These are phyloP conservation scores for Sepiola atlantica DNA, from an alignment of 2,888 invertebrate species.

Conservation along the genomic window DNA sequence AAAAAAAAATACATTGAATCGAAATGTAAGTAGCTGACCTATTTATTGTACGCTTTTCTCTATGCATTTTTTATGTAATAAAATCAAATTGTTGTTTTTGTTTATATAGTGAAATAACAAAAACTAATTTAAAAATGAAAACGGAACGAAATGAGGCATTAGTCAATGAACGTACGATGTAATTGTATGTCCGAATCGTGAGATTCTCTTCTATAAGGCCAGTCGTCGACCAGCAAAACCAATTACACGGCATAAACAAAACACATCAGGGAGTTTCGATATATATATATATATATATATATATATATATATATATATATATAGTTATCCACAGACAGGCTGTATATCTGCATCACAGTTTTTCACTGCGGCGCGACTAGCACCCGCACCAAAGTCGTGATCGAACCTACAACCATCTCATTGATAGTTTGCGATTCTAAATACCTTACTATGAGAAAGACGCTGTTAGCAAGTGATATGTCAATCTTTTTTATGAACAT, in stretches of 20 bases:
- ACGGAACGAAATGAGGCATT: not conserved
- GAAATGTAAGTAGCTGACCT: not conserved
- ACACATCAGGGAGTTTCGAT: not conserved
- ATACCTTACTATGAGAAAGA: no score
- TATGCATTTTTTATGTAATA: no score
- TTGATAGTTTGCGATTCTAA: no score
- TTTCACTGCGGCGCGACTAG: no score
- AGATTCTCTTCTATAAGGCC: not conserved
- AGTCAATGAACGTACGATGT: not conserved
- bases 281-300: not conserved
- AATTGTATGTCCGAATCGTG: not conserved
- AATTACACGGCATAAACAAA: constrained; percentile 6
- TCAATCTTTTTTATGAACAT: no score
- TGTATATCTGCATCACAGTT: no score
- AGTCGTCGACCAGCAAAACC: constrained; percentile 12
- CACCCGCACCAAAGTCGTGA: no score
- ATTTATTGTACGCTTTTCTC: not conserved
- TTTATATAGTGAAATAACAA: not conserved
- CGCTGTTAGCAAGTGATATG: no score
- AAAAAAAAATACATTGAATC: not conserved
- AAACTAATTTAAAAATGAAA: constrained; percentile 32
- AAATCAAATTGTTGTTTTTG: not conserved
- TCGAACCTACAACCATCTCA: no score
- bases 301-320: not conserved
- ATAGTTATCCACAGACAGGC: not conserved